phyloP scores from a whole-genome alignment of 2,113 vertebrate species.

The Muntiacus muntjak region DNA sequence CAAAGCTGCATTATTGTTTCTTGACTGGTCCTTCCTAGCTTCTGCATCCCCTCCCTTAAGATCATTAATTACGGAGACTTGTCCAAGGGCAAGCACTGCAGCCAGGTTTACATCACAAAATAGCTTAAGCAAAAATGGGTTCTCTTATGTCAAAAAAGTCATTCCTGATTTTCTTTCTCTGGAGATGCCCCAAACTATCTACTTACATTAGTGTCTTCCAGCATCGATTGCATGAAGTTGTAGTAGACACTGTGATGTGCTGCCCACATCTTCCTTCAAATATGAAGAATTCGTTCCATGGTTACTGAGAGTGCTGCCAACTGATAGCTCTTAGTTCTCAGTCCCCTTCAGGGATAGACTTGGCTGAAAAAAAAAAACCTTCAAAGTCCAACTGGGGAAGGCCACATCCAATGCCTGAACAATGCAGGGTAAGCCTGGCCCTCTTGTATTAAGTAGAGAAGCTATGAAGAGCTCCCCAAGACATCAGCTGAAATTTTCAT shows the following conservation, averaged over 20 bases:
- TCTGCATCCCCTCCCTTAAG: neutral
- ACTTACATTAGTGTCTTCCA: neutral
- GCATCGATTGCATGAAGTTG: neutral
- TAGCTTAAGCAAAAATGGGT: neutral
- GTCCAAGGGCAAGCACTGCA: neutral
- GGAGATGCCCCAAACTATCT: neutral
- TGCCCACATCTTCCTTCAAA: neutral
- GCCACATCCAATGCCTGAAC: neutral
- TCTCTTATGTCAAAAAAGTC: neutral
- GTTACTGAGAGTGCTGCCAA: neutral
- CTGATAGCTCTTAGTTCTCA: neutral
- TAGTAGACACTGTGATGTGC: neutral
- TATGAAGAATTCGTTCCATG: neutral
- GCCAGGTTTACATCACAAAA: neutral
- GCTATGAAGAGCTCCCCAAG: neutral
- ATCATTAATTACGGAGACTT: neutral
- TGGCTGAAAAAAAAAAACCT: neutral
- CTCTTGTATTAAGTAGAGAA: neutral
- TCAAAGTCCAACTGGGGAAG: neutral
- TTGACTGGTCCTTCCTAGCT: neutral
- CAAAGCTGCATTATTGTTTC: neutral
- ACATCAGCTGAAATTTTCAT: neutral
- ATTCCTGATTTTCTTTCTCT: neutral
- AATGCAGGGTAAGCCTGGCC: neutral
- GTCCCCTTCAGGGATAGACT: neutral